A percentile compares a stretch with the other conserved stretches of the same genome.
Evolutionary conservation across 2,888 invertebrate species (phyloP).

Genomic region (Eudasyphora cyanicolor): DNA sequence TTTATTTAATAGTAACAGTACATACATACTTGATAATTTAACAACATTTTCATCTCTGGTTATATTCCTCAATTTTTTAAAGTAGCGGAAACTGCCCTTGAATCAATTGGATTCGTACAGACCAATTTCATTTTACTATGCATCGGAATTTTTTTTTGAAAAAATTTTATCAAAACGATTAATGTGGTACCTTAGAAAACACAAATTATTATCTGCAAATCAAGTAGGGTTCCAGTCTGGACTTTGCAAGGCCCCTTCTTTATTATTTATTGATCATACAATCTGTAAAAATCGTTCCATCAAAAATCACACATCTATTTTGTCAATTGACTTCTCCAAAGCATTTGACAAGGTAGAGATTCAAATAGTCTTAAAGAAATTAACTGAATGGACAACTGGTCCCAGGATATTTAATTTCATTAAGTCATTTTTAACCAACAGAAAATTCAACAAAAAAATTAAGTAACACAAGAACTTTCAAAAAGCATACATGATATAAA

Average conservation of each 20-base stretch:
- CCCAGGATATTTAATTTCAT: not conserved
- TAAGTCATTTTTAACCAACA: not conserved
- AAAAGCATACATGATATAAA: no score
- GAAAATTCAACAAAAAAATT: no score
- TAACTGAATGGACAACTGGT: slow-evolving; percentile 7
- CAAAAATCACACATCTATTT: slow-evolving; percentile 19
- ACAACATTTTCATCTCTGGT: no score
- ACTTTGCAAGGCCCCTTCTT: slow-evolving; percentile 39
- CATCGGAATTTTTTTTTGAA: no score
- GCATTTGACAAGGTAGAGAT: slow-evolving; percentile 41
- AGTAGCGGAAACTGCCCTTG: no score
- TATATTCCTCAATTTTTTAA: no score
- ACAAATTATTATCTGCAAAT: slow-evolving; percentile 37
- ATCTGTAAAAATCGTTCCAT: not conserved
- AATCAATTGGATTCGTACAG: no score
- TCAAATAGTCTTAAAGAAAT: slow-evolving; percentile 10
- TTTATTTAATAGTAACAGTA: no score
- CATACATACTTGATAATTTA: no score
- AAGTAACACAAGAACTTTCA: no score
- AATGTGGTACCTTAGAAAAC: slow-evolving; percentile 32
- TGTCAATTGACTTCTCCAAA: slow-evolving; percentile 42
- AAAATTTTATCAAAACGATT: slow-evolving; percentile 33
- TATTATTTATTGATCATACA: slow-evolving; percentile 39
- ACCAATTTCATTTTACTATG: no score
- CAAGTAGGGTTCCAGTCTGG: slow-evolving; percentile 45